Conservation (phyloP, 53 echinoderm and acorn worm species). For the Paelopatides confundens region DNA sequence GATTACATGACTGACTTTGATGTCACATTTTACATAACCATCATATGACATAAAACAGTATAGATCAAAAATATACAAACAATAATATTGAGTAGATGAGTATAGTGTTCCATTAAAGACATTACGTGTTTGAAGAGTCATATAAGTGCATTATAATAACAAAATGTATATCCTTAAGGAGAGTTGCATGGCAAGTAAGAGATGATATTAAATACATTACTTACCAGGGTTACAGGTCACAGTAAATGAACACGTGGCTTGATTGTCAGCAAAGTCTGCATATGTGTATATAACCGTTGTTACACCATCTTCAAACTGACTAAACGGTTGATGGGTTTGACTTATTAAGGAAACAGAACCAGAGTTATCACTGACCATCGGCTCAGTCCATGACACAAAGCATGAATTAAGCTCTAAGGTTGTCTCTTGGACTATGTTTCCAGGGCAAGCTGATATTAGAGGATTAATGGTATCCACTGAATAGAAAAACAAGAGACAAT, state of each 20-base stretch:
- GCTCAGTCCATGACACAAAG: slow-evolving; percentile 12
- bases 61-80: too few species aligned
- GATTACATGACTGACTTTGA: too few species aligned
- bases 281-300: slow-evolving; percentile 46
- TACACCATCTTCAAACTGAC: slow-evolving; percentile 39
- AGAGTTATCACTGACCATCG: slow-evolving; percentile 65
- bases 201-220: background rate
- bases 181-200: background rate
- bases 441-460: slow-evolving; percentile 46
- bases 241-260: slow-evolving; percentile 36
- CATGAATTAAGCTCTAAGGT: background rate
- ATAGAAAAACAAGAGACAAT: background rate
- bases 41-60: too few species aligned
- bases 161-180: background rate
- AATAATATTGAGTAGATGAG: too few species aligned
- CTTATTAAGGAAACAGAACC: background rate
- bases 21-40: too few species aligned
- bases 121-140: too few species aligned
- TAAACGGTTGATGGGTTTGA: slow-evolving; percentile 24
- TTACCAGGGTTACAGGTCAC: slow-evolving; percentile 37
- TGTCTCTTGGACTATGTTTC: background rate
- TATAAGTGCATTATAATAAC: too few species aligned
- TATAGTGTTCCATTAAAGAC: too few species aligned
- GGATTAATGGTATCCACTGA: slow-evolving; percentile 31
- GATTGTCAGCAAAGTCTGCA: slow-evolving; percentile 35